These are phyloP conservation scores for Dendrolimus punctatus DNA, from an alignment of 1,140 invertebrate species.

Conservation along the genomic window DNA sequence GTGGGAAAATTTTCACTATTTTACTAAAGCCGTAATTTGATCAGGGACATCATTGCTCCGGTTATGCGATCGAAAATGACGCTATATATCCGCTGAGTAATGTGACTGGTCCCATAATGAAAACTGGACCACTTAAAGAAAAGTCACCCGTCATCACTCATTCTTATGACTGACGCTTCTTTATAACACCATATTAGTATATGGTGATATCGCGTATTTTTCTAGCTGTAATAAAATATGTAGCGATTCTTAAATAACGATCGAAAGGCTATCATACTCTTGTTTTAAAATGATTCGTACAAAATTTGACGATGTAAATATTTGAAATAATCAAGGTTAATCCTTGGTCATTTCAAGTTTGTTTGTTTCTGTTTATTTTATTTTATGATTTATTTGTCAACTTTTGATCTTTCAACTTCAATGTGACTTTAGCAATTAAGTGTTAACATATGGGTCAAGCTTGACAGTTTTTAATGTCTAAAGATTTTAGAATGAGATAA, in stretches of 20 bases:
- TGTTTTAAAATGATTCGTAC: no score
- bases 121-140: conserved; percentile 55
- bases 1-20: conserved; percentile 64
- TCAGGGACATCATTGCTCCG: conserved; percentile 59
- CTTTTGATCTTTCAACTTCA: conserved; percentile 2
- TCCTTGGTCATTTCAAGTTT: no score
- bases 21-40: conserved; percentile 55
- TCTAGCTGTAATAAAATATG: background rate
- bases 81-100: conserved; percentile 47
- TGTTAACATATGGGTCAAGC: background rate
- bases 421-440: conserved; percentile 7
- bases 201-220: background rate
- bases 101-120: conserved; percentile 47
- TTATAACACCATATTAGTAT: background rate
- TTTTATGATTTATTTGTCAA: conserved; percentile 1
- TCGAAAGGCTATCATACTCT: no score
- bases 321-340: no score
- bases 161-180: conserved; percentile 1
- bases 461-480: background rate
- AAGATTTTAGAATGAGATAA: conserved; percentile 3
- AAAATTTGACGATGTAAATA: no score
- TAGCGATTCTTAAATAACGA: no score
- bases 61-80: conserved; percentile 60
- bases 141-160: conserved; percentile 50
- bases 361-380: no score